Base-by-base conservation (phyloP, 64 coral and sea anemone genomes). In the Montipora efflorescens region DNA sequence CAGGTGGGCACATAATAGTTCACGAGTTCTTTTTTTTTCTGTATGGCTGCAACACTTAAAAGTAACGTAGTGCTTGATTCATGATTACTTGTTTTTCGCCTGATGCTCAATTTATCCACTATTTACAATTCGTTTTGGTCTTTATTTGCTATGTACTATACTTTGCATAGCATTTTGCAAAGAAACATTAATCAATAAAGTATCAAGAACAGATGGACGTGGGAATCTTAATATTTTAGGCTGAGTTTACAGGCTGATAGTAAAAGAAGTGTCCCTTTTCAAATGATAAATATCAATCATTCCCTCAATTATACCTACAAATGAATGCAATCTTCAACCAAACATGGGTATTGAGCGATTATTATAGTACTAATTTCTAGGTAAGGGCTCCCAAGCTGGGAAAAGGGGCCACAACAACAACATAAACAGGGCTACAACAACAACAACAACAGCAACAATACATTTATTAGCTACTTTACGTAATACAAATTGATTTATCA, bases 151-250 rank as follows among this genome's bases (percentile, higher is more conserved):
- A 28, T 20, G 70, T 74, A 74, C 16, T 74, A 74, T 74, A 74
- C 70, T 74, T 74, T n/a, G 25, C 16, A 74, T 74, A 74, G 70
- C 70, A 74, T 74, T 74, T 74, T 20, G 70, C 18, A 19, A 77
- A 44, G 75, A 47, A 43, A 45, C 75, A 77, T 48, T 77, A 46
- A 77, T 25, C 28, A 77, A 77, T 77, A 47, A 45, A 77, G 75
- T 77, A 77, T 77, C 11, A 77, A 77, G 75, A 77, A 45, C 28
- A 77, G 75, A 77, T 77, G 36, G 75, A 77, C 75, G 75, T 77
- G 45, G 75, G 4, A 77, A 77, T 25, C 75, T 77, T 77, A 47
- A 47, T 48, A 77, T 77, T 77, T 77, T 47, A 77, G 10, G 75
- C 75, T 77, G 22, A 44, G 7, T 77, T 77, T 77, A 77, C 75